Conservation (phyloP, 1,140 invertebrate genomes). For the Plectrocnemia conspersa region DNA sequence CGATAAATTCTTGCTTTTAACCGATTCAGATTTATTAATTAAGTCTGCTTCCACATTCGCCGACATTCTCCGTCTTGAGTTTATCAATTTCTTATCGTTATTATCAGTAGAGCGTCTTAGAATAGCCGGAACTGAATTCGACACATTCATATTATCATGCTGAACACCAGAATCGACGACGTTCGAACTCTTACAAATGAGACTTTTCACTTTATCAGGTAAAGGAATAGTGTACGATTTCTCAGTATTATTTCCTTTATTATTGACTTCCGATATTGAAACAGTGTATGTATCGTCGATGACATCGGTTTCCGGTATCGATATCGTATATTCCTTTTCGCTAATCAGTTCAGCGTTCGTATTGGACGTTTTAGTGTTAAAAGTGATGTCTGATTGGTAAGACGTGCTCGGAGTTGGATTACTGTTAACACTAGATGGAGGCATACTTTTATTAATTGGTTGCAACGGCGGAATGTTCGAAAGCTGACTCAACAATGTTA, state of each 20-base stretch:
- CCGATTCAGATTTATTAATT: background rate
- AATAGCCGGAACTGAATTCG: constrained; percentile 46
- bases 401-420: background rate
- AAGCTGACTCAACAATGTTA: constrained; percentile 50
- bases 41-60: constrained; percentile 39
- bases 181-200: constrained; percentile 40
- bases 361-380: constrained; percentile 44
- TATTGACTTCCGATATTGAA: constrained; percentile 47
- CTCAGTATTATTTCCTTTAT: constrained; percentile 38
- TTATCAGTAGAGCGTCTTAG: constrained; percentile 48
- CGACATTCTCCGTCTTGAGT: constrained; percentile 46
- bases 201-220: constrained; percentile 49
- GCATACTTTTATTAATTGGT: constrained; percentile 40
- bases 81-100: constrained; percentile 44
- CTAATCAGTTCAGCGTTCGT: constrained; percentile 49
- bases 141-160: constrained; percentile 17
- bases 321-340: constrained; percentile 48
- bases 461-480: constrained; percentile 43
- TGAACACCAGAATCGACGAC: constrained; percentile 12
- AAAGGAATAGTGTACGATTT: constrained; percentile 48
- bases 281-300: constrained; percentile 51
- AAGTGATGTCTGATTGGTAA: constrained; percentile 39
- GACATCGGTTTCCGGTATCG: constrained; percentile 51
- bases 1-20: background rate
- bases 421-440: background rate